Base-by-base conservation (phyloP, 1,140 invertebrate genomes). In the Cydia amplana region DNA sequence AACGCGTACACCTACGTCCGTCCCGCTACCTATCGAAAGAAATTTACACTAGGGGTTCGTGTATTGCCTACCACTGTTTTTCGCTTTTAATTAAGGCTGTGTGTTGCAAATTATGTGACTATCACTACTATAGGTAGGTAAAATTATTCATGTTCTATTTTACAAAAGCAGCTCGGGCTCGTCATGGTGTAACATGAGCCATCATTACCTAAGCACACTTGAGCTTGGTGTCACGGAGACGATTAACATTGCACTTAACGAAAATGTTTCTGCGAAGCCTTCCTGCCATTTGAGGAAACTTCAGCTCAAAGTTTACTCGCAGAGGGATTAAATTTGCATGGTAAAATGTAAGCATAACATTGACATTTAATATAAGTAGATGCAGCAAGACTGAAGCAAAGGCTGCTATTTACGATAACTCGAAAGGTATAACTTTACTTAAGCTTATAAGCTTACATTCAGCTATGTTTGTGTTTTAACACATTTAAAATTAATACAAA, bases 241-340 rank as follows among this genome's bases (percentile, higher is more conserved):
- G 55, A 60, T 60, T 60, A 60, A 60, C 55, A 60, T 23, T 23
- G 18, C 55, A 60, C 55, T 60, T 60, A 60, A 60, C 18, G 55
- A 60, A n/a, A 60, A 60, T 60, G 55, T 60, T 60, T 60, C 55
- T 60, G 55, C 20, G 2, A 60, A 3, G 55, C n/a, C 6, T 23
- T 23, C 18, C 55, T 60, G 18, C 55, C 10, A 14, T n/a, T n/a
- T 10, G 9, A 60, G 55, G 55, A 23, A 20, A 60, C 10, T 23
- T 60, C 10, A 60, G 18, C 55, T 60, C 20, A 60, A 60, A 60
- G 55, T 60, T 23, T 60, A 60, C 9, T 60, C n/a, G 20, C 55
- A 23, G 1, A 60, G 20, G 20, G 55, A 60, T 60, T 60, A 12
- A 60, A 60, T 60, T 60, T 60, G 20, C 20, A 60, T 60, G 55